Evolutionary conservation across 2,797 vertebrate genomes (phyloP).

Genomic region (Pempheris klunzingeri): DNA sequence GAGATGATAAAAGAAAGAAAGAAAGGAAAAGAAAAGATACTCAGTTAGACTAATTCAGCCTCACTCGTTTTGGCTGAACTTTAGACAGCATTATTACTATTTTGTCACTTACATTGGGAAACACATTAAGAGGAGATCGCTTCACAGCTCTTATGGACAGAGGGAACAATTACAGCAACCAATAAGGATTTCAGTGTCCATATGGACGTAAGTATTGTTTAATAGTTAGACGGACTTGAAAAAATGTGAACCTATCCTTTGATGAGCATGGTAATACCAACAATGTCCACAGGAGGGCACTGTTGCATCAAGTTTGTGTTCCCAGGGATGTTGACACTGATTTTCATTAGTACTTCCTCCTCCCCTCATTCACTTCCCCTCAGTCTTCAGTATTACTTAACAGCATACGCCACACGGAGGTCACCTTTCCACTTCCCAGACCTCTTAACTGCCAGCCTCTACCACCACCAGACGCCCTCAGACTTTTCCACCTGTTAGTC

Average conservation of each 20-base stretch:
- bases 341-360: too few relatives aligned
- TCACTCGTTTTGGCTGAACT: background rate
- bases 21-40: too few relatives aligned
- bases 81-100: background rate
- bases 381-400: too few relatives aligned
- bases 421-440: too few relatives aligned
- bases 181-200: background rate
- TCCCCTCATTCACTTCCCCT: too few relatives aligned
- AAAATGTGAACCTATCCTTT: background rate
- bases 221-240: background rate
- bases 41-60: too few relatives aligned
- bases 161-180: background rate
- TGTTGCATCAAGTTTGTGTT: constrained; percentile 27
- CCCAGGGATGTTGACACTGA: background rate
- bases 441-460: too few relatives aligned
- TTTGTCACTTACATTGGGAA: background rate
- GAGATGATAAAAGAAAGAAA: too few relatives aligned
- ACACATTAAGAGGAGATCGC: background rate
- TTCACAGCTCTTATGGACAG: background rate
- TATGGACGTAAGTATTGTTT: background rate
- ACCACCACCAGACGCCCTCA: too few relatives aligned
- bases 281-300: constrained; percentile 34
- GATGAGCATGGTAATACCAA: background rate
- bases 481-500: too few relatives aligned
- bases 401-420: too few relatives aligned